phyloP scores from a whole-genome alignment of 1,140 invertebrate species.

The Drosophila truncata region DNA sequence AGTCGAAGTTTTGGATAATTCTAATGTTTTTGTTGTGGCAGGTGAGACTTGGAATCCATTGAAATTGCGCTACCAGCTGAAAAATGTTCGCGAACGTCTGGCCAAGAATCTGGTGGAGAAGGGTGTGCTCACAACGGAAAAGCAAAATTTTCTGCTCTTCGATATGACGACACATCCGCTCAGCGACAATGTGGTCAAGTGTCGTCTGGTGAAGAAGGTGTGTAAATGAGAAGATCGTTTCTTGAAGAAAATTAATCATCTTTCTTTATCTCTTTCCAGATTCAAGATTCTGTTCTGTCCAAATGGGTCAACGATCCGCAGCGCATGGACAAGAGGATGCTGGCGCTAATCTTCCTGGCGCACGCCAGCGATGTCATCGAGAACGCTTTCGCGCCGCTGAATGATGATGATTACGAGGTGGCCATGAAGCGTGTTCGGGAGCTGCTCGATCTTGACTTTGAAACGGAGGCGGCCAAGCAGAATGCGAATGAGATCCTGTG shows the following conservation, averaged over 20 bases:
- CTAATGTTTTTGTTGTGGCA: conserved; percentile 82
- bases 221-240: neutral
- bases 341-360: conserved; percentile 97
- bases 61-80: conserved; percentile 98
- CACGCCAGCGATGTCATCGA: conserved; percentile 99
- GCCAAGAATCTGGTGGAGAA: conserved; percentile 99
- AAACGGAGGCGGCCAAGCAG: conserved; percentile 95
- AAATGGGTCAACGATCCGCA: conserved; percentile 99
- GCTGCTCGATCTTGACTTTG: conserved; percentile 98
- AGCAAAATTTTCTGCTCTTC: conserved; percentile 99
- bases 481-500: conserved; percentile 97
- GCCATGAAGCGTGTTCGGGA: conserved; percentile 98
- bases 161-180: conserved; percentile 99
- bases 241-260: neutral
- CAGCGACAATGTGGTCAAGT: conserved; percentile 98
- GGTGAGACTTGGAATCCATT: conserved; percentile 99
- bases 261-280: conserved; percentile 87
- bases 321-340: conserved; percentile 97
- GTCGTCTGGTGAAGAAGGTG: conserved; percentile 98
- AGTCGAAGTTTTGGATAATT: conserved; percentile 32
- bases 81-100: conserved; percentile 99
- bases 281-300: conserved; percentile 98
- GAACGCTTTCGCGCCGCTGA: conserved; percentile 99
- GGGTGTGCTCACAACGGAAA: conserved; percentile 99
- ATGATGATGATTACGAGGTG: conserved; percentile 99